Percentiles rank a stretch among this genome's conserved stretches.
Conservation (phyloP, 2,888 invertebrate genomes). For the Eupithecia exiguata region DNA sequence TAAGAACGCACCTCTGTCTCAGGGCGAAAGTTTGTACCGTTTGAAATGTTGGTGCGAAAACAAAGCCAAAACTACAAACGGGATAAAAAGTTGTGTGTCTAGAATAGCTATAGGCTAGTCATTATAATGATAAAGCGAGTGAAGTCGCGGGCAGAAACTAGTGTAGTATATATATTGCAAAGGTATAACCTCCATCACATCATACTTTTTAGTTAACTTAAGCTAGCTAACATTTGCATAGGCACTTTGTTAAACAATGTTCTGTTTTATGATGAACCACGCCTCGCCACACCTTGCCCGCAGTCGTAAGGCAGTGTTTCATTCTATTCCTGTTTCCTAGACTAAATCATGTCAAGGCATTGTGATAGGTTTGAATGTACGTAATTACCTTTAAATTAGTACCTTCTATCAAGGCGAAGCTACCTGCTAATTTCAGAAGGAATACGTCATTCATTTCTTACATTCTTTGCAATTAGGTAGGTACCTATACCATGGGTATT, state of each 20-base stretch:
- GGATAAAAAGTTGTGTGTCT: no score
- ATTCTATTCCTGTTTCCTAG: conserved; percentile 9
- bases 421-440: background rate
- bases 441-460: background rate
- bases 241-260: conserved; percentile 4
- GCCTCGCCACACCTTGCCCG: conserved; percentile 20
- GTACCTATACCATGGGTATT: background rate
- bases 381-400: conserved; percentile 9
- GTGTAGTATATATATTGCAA: background rate
- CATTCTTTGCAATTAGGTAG: conserved; percentile 4
- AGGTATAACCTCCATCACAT: background rate
- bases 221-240: background rate
- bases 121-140: no score
- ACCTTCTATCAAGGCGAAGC: background rate
- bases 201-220: conserved; percentile 4
- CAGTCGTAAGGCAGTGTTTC: conserved; percentile 1
- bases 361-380: conserved; percentile 1
- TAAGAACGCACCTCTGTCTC: no score
- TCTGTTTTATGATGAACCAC: conserved; percentile 23
- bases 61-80: no score
- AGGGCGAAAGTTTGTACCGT: no score
- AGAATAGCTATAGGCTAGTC: no score
- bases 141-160: no score
- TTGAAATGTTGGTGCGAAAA: no score
- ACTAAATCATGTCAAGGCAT: conserved; percentile 4